Evolutionary conservation across 2,888 invertebrate genomes (phyloP).

Genomic region (Heterodera filipjevi): DNA sequence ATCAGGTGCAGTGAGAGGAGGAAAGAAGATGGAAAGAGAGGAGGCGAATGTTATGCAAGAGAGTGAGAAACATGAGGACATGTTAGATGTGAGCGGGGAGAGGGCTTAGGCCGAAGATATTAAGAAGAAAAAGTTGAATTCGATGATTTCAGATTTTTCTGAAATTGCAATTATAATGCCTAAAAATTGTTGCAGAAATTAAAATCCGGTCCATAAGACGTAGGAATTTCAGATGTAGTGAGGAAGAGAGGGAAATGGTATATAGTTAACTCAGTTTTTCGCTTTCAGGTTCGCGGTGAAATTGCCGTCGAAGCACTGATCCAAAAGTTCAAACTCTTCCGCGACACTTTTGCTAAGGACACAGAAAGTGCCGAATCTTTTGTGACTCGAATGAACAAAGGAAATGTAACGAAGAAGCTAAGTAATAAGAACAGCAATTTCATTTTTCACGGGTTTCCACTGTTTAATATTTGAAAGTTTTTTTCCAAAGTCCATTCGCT

Average conservation of each 20-base stretch:
- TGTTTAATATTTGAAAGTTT: neutral
- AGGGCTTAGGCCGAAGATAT: no score
- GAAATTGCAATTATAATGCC: no score
- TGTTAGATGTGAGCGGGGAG: no score
- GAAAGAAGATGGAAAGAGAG: neutral
- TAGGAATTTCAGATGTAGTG: no score
- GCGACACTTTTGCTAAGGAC: slow-evolving; percentile 51
- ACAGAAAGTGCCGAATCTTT: slow-evolving; percentile 40
- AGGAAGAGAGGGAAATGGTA: no score
- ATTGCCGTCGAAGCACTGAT: slow-evolving; percentile 80
- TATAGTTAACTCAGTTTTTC: neutral
- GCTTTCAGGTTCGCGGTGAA: slow-evolving; percentile 74
- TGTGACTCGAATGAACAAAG: slow-evolving; percentile 7
- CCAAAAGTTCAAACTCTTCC: slow-evolving; percentile 73
- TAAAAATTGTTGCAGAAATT: no score
- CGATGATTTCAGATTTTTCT: no score
- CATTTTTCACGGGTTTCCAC: neutral
- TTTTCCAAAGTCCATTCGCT: no score
- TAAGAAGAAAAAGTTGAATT: no score
- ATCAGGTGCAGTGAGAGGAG: slow-evolving; percentile 71
- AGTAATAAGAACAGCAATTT: neutral
- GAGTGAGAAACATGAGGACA: no score
- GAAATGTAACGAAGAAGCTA: neutral
- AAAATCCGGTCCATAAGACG: no score
- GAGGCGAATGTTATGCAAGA: neutral